These are phyloP conservation scores for Odontamblyopus lacepedii DNA, from an alignment of 2,797 vertebrate species.

Conservation along the genomic window DNA sequence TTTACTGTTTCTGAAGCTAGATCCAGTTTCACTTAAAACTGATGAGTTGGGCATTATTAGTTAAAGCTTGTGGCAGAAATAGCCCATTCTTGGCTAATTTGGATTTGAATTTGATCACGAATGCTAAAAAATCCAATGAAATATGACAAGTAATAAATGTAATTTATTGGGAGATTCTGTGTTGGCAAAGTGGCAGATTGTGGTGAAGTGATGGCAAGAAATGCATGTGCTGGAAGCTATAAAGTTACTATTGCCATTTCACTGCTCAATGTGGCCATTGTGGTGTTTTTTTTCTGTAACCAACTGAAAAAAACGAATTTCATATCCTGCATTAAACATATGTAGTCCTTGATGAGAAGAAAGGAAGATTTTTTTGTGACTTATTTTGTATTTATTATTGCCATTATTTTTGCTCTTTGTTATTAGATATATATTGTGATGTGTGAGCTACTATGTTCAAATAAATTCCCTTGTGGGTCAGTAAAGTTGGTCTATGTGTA, in stretches of 20 bases:
- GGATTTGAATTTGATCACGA: slow-evolving; percentile 12
- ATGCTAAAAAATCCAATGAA: slow-evolving; percentile 7
- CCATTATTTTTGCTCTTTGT: too few species aligned
- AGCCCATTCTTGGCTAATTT: not conserved
- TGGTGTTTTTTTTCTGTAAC: not conserved
- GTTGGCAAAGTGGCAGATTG: slow-evolving; percentile 1
- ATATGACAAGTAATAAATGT: not conserved
- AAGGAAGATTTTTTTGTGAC: too few species aligned
- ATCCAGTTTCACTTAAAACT: slow-evolving; percentile 48
- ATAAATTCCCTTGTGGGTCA: too few species aligned
- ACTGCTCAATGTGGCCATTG: not conserved
- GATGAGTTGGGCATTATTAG: slow-evolving; percentile 32
- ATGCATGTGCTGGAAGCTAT: not conserved
- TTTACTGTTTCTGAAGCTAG: slow-evolving; percentile 42
- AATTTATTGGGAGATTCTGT: not conserved
- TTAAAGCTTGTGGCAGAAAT: slow-evolving; percentile 17
- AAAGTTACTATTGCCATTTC: slow-evolving; percentile 1
- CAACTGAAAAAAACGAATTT: not conserved
- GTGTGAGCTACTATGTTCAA: too few species aligned
- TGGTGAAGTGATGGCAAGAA: not conserved
- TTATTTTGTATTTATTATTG: too few species aligned
- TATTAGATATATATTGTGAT: too few species aligned
- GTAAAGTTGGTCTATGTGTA: not conserved
- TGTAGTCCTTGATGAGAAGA: not conserved
- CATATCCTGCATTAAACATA: not conserved